Conservation (phyloP, 2,888 invertebrate genomes). For the Metalampra italica region DNA sequence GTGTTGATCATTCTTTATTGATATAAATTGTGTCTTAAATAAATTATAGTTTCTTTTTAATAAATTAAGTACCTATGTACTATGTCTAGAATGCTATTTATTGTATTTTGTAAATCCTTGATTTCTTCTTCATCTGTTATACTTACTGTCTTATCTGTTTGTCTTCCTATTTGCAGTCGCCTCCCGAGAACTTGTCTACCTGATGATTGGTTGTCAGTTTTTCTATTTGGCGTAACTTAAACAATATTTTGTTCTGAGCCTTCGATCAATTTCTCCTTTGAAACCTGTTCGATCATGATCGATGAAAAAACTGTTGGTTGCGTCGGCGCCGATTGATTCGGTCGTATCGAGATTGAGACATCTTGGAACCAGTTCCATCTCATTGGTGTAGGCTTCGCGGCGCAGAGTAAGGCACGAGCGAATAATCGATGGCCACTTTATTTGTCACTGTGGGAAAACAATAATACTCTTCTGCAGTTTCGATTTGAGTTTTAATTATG, state of each 20-base stretch:
- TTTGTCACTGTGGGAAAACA: background rate
- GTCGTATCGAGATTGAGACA: constrained; percentile 73
- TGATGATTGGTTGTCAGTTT: too few species aligned
- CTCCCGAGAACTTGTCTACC: too few species aligned
- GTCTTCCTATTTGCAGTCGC: too few species aligned
- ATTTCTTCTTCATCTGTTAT: background rate
- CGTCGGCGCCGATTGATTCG: constrained; percentile 71
- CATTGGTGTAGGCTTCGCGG: constrained; percentile 34
- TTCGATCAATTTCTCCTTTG: constrained; percentile 23
- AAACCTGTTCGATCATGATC: constrained; percentile 66
- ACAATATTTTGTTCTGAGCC: background rate
- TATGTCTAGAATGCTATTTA: too few species aligned
- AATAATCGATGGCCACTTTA: constrained; percentile 21
- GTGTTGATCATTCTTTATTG: constrained; percentile 1
- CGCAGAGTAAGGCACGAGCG: constrained; percentile 26
- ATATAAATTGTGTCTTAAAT: background rate
- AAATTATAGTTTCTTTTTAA: background rate
- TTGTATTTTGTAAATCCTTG: background rate
- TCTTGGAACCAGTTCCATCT: constrained; percentile 67
- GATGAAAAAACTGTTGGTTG: constrained; percentile 57
- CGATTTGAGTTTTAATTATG: too few species aligned
- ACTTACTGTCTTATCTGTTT: too few species aligned
- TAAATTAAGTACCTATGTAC: background rate
- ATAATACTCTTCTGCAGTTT: constrained; percentile 6
- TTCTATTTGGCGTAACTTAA: too few species aligned